Base-by-base conservation (phyloP, 2,888 invertebrate species). In the Coelogynopora nodosa region DNA sequence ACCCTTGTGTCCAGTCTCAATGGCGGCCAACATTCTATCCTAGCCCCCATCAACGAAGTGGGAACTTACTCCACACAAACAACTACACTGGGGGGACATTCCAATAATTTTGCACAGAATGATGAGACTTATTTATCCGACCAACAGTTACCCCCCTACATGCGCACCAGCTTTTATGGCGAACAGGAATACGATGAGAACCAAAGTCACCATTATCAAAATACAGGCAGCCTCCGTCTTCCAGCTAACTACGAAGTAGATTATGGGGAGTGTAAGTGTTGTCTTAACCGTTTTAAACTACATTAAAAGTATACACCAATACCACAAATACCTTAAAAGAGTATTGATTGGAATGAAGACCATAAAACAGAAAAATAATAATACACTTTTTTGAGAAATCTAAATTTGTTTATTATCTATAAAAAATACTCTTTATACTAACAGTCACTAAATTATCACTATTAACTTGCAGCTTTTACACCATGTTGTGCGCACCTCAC, bases 211-310 rank as follows among this genome's bases (percentile, higher is more conserved):
- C 74, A 23, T 2, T 74, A 74, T 74, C 74, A 74, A 23, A 74
- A 74, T 23, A 74, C 74, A 74, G 74, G 74, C 74, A 74, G 74
- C 23, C 74, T 74, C 2, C 74, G 74, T 74, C 74, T 74, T 74
- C 74, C 74, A n/a, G 2, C 74, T 74, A 74, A 26, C 74, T 74
- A 74, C 74, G 74, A 74, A n/a, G 10, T 74, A 74, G 74, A 74
- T 74, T 74, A 74, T 74, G 74, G 74, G 74, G 74, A 74, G 5
- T 74, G 74, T 74, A 74, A 74, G 74, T 74, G 74, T 74, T 74
- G 74, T 74, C 18, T 18, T 13, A 49, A 13, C 49, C 49, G 10
- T 49, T 49, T n/a, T n/a, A n/a, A n/a, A n/a, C n/a, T n/a, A n/a
- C n/a, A n/a, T n/a, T n/a, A n/a, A n/a, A n/a, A n/a, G n/a, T n/a